These are phyloP conservation scores for Chaetops frenatus DNA, from an alignment of 2,113 vertebrate species.

Conservation along the genomic window DNA sequence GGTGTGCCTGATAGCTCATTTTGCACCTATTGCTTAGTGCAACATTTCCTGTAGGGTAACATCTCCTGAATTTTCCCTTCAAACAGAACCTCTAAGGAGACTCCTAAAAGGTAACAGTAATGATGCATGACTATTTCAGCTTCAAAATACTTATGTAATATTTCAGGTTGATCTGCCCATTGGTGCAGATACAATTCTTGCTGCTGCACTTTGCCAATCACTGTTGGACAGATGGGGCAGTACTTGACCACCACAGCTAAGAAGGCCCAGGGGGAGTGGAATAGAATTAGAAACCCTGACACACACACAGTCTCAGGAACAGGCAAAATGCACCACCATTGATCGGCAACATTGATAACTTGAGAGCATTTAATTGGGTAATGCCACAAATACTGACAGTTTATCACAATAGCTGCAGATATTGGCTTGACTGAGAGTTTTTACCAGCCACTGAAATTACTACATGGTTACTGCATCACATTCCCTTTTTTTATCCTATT, in stretches of 20 bases:
- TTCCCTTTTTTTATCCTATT: background rate
- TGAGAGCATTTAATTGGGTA: background rate
- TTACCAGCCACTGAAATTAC: background rate
- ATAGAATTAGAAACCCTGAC: background rate
- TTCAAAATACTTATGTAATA: background rate
- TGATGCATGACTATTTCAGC: background rate
- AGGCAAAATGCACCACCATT: background rate
- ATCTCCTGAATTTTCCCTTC: background rate
- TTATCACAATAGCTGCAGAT: background rate
- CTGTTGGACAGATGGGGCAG: background rate
- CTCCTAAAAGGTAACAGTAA: background rate
- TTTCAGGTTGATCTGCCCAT: background rate
- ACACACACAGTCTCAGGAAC: background rate
- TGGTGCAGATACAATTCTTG: background rate
- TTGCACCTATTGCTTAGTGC: background rate
- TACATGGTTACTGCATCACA: background rate
- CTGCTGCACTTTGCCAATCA: background rate
- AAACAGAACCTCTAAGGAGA: background rate
- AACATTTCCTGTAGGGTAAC: background rate
- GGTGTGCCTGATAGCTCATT: background rate
- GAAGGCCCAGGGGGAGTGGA: background rate
- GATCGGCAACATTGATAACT: background rate
- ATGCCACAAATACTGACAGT: background rate
- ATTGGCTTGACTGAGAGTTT: background rate
- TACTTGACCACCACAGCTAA: background rate